Conservation (phyloP, 2,888 invertebrate genomes). For the Slavum lentiscoides region DNA sequence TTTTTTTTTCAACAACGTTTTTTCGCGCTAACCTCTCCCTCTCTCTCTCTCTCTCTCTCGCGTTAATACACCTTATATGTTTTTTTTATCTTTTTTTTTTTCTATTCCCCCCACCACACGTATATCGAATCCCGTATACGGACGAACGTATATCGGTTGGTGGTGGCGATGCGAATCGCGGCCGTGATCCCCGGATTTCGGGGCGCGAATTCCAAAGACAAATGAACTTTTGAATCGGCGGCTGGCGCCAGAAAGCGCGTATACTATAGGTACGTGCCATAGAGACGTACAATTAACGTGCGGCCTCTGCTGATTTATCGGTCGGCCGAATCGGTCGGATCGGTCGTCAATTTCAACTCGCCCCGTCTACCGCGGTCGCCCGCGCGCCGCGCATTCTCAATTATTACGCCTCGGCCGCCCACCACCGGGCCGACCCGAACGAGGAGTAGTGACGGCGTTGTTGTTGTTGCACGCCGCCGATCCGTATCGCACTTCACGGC, state of each 20-base stretch:
- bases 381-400: too few relatives aligned
- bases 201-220: slow-evolving; percentile 38
- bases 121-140: not conserved
- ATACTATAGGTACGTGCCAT: too few relatives aligned
- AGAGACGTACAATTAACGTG: slow-evolving; percentile 44
- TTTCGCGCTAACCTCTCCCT: not conserved
- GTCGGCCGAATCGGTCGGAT: slow-evolving; percentile 42
- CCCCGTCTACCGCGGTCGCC: too few relatives aligned
- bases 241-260: not conserved
- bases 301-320: slow-evolving; percentile 49
- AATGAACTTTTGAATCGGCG: slow-evolving; percentile 37
- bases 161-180: not conserved
- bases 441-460: too few relatives aligned
- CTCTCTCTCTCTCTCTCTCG: not conserved
- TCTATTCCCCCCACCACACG: not conserved
- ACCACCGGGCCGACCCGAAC: too few relatives aligned
- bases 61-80: not conserved
- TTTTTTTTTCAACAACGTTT: slow-evolving; percentile 7
- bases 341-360: slow-evolving; percentile 46
- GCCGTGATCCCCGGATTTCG: slow-evolving; percentile 4
- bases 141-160: too few relatives aligned
- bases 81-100: not conserved
- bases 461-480: slow-evolving; percentile 17
- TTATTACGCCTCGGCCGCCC: too few relatives aligned
- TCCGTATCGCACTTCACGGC: slow-evolving; percentile 38